Base-by-base conservation (phyloP, 2,113 vertebrate species). In the Actenoides lindsayi region DNA sequence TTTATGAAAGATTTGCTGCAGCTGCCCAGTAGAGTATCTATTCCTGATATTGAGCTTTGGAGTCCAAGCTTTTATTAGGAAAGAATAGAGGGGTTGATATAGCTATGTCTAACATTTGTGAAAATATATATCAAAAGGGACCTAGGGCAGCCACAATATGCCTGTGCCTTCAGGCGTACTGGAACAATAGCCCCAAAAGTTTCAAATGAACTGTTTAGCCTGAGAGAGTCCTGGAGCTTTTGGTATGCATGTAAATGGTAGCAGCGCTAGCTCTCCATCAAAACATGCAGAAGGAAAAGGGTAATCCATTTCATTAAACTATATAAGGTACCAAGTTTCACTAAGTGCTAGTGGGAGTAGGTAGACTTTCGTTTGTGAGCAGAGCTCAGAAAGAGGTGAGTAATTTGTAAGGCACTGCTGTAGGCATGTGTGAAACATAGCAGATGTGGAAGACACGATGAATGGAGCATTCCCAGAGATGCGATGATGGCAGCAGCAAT, bases 1-100 rank as follows among this genome's bases (percentile, higher is more conserved):
- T 85, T 93, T 84, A 56, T 91, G 80, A 87, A 95, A 53, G 53
- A 33, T 69, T 94, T 54, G 27, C 80, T 89, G 88, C 92, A 95
- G 71, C 88, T 93, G 80, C 68, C 85, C 39, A 14, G 0, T 60
- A 17, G 74, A 67, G 14, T n/a, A 59, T 63, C 57, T 76, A 16
- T 86, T 87, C 73, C 80, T 96, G 86, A 87, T 65, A 83, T 94
- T 79, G 57, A 76, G 84, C 83, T 93, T 82, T 57, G n/a, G 51
- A 90, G 28, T n/a, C 64, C 65, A 76, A 54, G 77, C 51, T 95
- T 90, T 95, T 39, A 69, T 69, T 79, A 62, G 65, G 65, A 51
- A 71, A 82, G 87, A 84, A 75, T 13, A 64, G 68, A 62, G 46
- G 31, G 21, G 13, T 87, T 75, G 80, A 53, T 79, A 50, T 18